phyloP scores from a whole-genome alignment of 2,888 invertebrate genomes.

The Galeruca laticollis region DNA sequence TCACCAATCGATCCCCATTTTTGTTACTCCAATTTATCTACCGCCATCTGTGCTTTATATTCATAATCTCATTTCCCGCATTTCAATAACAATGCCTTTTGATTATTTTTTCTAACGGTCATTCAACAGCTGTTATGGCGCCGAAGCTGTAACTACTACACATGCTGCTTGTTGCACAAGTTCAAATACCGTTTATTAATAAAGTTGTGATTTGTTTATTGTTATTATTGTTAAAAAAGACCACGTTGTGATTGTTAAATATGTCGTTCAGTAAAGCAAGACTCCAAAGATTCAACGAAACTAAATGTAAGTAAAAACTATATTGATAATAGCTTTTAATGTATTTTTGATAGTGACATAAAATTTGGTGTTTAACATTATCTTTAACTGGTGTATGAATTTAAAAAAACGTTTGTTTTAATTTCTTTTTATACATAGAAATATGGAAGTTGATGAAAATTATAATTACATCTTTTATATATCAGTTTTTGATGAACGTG shows the following conservation, averaged over 20 bases:
- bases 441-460: too few relatives aligned
- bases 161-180: constrained; percentile 29
- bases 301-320: constrained; percentile 65
- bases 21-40: not conserved
- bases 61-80: not conserved
- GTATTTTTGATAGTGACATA: not conserved
- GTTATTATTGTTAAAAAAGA: constrained; percentile 5
- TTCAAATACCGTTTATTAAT: constrained; percentile 8
- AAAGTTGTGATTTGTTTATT: constrained; percentile 20
- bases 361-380: too few relatives aligned
- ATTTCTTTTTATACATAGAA: too few relatives aligned
- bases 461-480: too few relatives aligned
- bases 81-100: constrained; percentile 12
- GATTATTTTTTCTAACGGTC: constrained; percentile 43
- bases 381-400: too few relatives aligned
- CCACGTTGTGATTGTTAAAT: constrained; percentile 35
- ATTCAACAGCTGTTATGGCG: constrained; percentile 45
- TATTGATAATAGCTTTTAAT: not conserved
- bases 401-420: too few relatives aligned
- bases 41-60: constrained; percentile 6
- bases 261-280: constrained; percentile 73
- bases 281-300: constrained; percentile 71
- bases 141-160: constrained; percentile 28
- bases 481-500: too few relatives aligned
- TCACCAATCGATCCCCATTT: not conserved